These are phyloP conservation scores for Nowickia ferox DNA, from an alignment of 2,888 invertebrate species.

Conservation along the genomic window DNA sequence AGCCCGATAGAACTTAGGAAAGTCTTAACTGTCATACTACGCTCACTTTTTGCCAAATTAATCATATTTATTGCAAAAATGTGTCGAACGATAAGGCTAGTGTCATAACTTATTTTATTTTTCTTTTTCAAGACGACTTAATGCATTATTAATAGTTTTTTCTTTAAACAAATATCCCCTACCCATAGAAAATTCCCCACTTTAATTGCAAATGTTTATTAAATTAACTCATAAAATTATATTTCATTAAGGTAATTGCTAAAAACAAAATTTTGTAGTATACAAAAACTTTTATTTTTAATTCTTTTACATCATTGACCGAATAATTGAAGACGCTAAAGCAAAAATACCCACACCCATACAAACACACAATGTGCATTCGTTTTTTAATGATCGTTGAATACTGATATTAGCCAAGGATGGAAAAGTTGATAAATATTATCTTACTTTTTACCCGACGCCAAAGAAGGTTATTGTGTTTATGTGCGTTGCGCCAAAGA, in stretches of 20 bases:
- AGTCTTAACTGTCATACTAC: too few relatives aligned
- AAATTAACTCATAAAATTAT: slow-evolving; percentile 10
- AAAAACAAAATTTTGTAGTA: slow-evolving; percentile 2
- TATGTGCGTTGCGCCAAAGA: too few relatives aligned
- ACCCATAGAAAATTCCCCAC: background rate
- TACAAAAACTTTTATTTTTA: background rate
- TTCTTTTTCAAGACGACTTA: background rate
- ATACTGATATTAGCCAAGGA: background rate
- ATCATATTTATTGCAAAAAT: too few relatives aligned
- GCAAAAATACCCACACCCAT: background rate
- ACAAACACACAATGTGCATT: background rate
- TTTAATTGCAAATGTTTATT: background rate
- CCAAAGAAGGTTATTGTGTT: too few relatives aligned
- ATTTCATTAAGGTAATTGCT: slow-evolving; percentile 22
- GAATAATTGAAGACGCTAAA: slow-evolving; percentile 29
- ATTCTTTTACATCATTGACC: slow-evolving; percentile 25
- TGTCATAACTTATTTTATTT: background rate
- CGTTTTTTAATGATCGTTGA: slow-evolving; percentile 15
- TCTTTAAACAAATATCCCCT: background rate
- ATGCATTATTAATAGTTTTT: background rate
- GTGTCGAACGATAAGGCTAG: too few relatives aligned
- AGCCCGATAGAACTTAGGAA: too few relatives aligned
- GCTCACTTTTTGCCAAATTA: too few relatives aligned
- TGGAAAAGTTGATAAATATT: too few relatives aligned
- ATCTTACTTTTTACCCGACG: too few relatives aligned